Conservation (phyloP, 2,888 invertebrate genomes). For the Seladonia tumulorum region DNA sequence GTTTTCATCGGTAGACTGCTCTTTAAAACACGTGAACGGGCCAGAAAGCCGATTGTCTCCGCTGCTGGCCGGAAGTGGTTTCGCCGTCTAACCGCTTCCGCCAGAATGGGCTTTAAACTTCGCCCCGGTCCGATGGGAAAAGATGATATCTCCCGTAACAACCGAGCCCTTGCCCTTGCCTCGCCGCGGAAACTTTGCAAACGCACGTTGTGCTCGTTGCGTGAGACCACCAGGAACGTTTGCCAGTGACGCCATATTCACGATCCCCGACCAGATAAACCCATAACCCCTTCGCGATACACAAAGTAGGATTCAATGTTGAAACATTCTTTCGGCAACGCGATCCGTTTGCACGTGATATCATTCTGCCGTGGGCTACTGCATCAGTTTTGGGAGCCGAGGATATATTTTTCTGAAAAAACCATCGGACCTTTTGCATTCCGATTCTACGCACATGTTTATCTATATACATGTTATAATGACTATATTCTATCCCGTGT, state of each 20-base stretch:
- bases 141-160: constrained; percentile 52
- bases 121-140: constrained; percentile 54
- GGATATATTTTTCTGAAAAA: neutral
- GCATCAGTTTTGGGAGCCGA: neutral
- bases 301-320: neutral
- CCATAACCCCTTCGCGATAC: neutral
- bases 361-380: neutral
- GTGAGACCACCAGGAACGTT: neutral
- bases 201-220: neutral
- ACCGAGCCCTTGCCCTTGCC: constrained; percentile 11
- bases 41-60: constrained; percentile 64
- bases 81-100: constrained; percentile 69
- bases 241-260: constrained; percentile 4
- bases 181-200: constrained; percentile 26
- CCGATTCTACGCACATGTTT: too few species aligned
- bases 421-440: too few species aligned
- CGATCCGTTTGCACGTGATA: neutral
- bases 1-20: constrained; percentile 66
- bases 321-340: neutral
- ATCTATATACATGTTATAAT: too few species aligned
- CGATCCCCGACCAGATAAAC: constrained; percentile 8
- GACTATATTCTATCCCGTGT: too few species aligned
- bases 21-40: constrained; percentile 56
- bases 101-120: constrained; percentile 57
- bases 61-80: constrained; percentile 73